Conservation (phyloP, 1,140 invertebrate genomes). For the Cheumatopsyche charites region DNA sequence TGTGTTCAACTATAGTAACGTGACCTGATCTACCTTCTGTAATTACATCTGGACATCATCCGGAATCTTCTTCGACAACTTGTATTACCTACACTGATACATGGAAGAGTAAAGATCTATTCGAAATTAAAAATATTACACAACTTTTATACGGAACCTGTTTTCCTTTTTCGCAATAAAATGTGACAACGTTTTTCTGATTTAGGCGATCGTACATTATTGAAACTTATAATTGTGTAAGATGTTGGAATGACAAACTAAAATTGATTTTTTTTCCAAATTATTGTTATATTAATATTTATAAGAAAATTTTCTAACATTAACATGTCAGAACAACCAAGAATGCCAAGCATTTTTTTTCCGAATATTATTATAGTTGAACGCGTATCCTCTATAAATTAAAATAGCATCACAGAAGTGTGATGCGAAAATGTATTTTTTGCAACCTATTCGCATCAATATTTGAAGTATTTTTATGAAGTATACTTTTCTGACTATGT, state of each 20-base stretch:
- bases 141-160: too few relatives aligned
- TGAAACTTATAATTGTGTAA: slow-evolving; percentile 12
- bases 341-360: slow-evolving; percentile 1
- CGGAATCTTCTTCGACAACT: slow-evolving; percentile 7
- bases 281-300: slow-evolving; percentile 13
- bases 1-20: slow-evolving; percentile 23
- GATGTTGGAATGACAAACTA: not conserved
- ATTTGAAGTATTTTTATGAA: too few relatives aligned
- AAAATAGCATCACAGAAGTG: too few relatives aligned
- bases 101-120: too few relatives aligned
- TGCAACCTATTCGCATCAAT: too few relatives aligned
- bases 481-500: too few relatives aligned
- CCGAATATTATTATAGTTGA: too few relatives aligned
- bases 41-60: slow-evolving; percentile 35
- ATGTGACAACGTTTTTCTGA: slow-evolving; percentile 14
- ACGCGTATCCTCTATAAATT: too few relatives aligned
- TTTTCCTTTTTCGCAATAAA: slow-evolving; percentile 7
- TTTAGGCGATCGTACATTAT: not conserved
- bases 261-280: slow-evolving; percentile 18
- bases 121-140: too few relatives aligned
- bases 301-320: slow-evolving; percentile 7
- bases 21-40: slow-evolving; percentile 27
- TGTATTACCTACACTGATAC: not conserved
- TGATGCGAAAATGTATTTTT: too few relatives aligned
- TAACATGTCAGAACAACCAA: slow-evolving; percentile 11